Evolutionary conservation across 2,888 invertebrate species (phyloP).

Genomic region (Hetaerina titia): DNA sequence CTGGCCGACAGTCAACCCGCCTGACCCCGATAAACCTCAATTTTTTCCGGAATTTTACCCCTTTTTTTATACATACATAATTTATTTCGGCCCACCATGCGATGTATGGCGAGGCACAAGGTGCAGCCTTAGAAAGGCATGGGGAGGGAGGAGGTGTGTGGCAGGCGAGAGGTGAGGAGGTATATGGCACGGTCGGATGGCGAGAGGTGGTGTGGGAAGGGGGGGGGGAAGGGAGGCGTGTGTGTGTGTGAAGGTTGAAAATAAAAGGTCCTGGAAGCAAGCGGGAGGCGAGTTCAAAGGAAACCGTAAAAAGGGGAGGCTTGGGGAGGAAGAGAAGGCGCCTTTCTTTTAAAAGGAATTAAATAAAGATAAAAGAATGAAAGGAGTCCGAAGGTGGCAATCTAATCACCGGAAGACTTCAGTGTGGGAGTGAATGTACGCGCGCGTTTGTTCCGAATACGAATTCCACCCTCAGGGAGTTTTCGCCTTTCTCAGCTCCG

Average conservation of each 20-base stretch:
- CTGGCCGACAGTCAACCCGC: not conserved
- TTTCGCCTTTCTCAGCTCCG: not conserved
- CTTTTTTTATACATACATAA: too few relatives aligned
- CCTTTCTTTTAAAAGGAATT: slow-evolving; percentile 2
- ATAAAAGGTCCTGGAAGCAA: slow-evolving; percentile 52
- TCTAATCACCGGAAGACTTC: slow-evolving; percentile 64
- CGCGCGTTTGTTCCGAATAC: slow-evolving; percentile 28
- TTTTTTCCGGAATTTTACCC: not conserved
- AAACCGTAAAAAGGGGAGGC: slow-evolving; percentile 27
- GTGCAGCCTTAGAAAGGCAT: not conserved
- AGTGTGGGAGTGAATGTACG: slow-evolving; percentile 18
- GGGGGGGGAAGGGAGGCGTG: not conserved
- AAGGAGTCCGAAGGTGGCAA: slow-evolving; percentile 64
- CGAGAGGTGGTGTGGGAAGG: not conserved
- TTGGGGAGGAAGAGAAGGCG: not conserved
- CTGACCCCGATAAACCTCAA: not conserved
- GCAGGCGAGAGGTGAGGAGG: not conserved
- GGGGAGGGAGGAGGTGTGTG: not conserved
- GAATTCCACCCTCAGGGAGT: slow-evolving; percentile 7
- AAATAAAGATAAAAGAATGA: not conserved
- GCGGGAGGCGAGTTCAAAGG: slow-evolving; percentile 49
- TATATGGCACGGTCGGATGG: slow-evolving; percentile 25
- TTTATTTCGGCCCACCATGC: not conserved
- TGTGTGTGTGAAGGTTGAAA: slow-evolving; percentile 39
- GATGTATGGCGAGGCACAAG: not conserved